Conservation (phyloP, 2,888 invertebrate genomes). For the Protophormia terraenovae region DNA sequence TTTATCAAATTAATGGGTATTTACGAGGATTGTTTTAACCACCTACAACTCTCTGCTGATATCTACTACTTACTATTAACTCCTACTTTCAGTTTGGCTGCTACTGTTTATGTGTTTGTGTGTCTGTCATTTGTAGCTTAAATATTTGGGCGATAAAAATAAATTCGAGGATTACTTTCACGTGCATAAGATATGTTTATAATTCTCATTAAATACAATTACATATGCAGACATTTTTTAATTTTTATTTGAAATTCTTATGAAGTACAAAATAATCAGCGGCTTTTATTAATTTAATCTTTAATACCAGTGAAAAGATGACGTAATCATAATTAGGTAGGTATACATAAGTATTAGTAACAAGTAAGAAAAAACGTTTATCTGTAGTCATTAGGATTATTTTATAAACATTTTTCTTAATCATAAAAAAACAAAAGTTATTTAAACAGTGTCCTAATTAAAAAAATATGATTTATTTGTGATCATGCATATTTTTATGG, state of each 20-base stretch:
- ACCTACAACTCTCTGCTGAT: neutral
- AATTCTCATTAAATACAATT: neutral
- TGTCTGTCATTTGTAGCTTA: neutral
- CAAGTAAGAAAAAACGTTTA: too few relatives aligned
- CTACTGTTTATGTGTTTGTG: neutral
- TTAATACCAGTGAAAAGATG: too few relatives aligned
- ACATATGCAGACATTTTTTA: neutral
- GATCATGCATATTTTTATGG: too few relatives aligned
- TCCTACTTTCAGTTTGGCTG: neutral
- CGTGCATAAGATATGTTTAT: neutral
- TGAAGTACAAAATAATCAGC: neutral
- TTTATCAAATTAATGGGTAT: slow-evolving; percentile 23
- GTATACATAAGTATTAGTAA: too few relatives aligned
- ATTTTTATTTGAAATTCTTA: neutral
- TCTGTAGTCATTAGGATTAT: too few relatives aligned
- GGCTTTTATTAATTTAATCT: neutral
- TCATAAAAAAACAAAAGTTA: too few relatives aligned
- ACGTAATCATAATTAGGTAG: too few relatives aligned
- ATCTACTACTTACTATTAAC: neutral
- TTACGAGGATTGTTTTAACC: neutral
- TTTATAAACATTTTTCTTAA: too few relatives aligned
- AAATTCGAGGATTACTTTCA: neutral
- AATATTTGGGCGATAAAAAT: neutral
- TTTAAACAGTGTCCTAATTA: too few relatives aligned
- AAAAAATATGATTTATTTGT: too few relatives aligned